Evolutionary conservation across 1,140 invertebrate species (phyloP).

Genomic region (Lamellibrachia luymesi): DNA sequence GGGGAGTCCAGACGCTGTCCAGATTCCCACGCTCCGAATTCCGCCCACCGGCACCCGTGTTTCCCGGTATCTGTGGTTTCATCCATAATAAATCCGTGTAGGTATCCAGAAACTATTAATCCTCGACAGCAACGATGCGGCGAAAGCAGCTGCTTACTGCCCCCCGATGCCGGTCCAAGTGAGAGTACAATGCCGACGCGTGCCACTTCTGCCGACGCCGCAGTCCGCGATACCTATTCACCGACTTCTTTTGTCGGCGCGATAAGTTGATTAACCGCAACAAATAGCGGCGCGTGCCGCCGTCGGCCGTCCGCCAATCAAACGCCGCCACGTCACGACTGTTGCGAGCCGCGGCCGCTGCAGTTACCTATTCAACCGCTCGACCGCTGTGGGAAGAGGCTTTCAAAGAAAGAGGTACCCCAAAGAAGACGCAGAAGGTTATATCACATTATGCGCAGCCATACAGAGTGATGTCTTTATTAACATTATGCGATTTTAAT

Average conservation of each 20-base stretch:
- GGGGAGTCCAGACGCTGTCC: neutral
- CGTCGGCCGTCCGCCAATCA: neutral
- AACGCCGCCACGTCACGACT: neutral
- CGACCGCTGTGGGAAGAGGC: neutral
- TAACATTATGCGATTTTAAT: neutral
- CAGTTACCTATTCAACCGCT: neutral
- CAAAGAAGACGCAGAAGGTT: neutral
- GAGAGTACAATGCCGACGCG: neutral
- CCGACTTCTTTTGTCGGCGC: neutral
- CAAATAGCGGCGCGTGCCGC: neutral
- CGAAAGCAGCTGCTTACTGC: neutral
- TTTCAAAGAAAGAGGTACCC: neutral
- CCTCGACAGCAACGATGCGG: neutral
- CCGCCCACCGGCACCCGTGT: neutral
- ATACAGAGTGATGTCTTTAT: neutral
- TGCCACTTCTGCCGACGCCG: neutral
- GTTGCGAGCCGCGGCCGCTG: neutral
- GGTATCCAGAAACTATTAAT: neutral
- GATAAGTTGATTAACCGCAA: constrained; percentile 1
- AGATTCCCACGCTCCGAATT: neutral
- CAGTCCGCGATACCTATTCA: neutral
- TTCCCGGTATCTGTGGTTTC: too few species aligned
- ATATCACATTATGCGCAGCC: neutral
- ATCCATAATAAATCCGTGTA: neutral
- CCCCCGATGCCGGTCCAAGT: neutral